phyloP scores from a whole-genome alignment of 2,113 vertebrate genomes.

The Capra hircus region DNA sequence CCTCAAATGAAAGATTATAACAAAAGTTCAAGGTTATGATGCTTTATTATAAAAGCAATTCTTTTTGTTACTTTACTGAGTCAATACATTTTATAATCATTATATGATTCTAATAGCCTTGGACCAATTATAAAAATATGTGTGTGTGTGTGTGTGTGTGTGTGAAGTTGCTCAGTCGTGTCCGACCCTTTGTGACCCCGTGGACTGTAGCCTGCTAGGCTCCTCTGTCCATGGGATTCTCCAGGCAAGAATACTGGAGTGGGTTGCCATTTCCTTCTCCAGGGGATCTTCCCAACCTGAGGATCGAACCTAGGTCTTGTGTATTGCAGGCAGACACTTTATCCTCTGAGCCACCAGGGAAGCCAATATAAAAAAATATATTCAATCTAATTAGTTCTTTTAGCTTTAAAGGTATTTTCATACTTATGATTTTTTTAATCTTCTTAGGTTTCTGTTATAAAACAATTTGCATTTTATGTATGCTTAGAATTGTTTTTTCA shows the following conservation, averaged over 20 bases:
- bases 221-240: too few relatives aligned
- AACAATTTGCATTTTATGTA: conserved; percentile 35
- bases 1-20: background rate
- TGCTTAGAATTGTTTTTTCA: conserved; percentile 52
- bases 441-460: conserved; percentile 47
- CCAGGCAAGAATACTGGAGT: too few relatives aligned
- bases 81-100: conserved; percentile 26
- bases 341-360: too few relatives aligned
- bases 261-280: too few relatives aligned
- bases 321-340: too few relatives aligned
- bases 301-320: too few relatives aligned
- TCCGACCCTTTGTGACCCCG: too few relatives aligned
- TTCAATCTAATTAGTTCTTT: conserved; percentile 49
- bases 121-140: conserved; percentile 19
- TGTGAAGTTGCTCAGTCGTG: too few relatives aligned
- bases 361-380: background rate
- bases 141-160: too few relatives aligned
- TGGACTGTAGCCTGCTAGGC: too few relatives aligned
- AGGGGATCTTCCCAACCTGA: too few relatives aligned
- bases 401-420: conserved; percentile 50
- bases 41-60: conserved; percentile 30
- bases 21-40: conserved; percentile 12
- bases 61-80: conserved; percentile 32
- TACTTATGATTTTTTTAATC: conserved; percentile 47
- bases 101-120: conserved; percentile 49